phyloP scores from a whole-genome alignment of 2,888 invertebrate species.

The Hymenopus coronatus region DNA sequence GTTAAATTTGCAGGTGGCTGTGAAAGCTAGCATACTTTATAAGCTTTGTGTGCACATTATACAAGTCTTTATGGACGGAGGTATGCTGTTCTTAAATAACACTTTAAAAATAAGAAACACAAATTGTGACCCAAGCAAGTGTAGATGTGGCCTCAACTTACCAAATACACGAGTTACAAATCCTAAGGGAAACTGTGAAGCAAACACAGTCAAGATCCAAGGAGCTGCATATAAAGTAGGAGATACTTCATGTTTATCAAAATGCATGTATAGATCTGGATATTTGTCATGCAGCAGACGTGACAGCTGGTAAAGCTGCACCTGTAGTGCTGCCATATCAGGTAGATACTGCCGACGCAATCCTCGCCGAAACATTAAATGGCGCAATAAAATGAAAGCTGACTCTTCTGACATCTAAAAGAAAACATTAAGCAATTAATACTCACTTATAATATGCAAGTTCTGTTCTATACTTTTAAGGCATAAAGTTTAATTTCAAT shows the following conservation, averaged over 20 bases:
- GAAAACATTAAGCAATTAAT: conserved; percentile 34
- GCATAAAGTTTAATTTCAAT: neutral
- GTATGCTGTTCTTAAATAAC: neutral
- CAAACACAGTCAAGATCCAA: conserved; percentile 93
- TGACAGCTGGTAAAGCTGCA: conserved; percentile 89
- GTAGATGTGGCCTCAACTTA: conserved; percentile 45
- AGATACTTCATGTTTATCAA: conserved; percentile 84
- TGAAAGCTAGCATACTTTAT: too few relatives aligned
- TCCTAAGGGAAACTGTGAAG: conserved; percentile 93
- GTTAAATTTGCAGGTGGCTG: too few relatives aligned
- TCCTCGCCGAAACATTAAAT: conserved; percentile 88
- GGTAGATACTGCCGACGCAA: conserved; percentile 87
- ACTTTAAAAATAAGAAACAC: neutral
- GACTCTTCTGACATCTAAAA: conserved; percentile 87
- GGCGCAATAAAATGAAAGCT: conserved; percentile 82
- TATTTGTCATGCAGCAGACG: conserved; percentile 84
- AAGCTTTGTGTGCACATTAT: too few relatives aligned
- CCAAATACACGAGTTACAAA: conserved; percentile 94
- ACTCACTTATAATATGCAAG: neutral
- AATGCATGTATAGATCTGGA: conserved; percentile 81
- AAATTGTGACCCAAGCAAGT: neutral
- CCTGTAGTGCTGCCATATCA: conserved; percentile 91
- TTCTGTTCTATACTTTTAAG: neutral
- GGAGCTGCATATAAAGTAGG: conserved; percentile 95
- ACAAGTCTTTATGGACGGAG: too few relatives aligned